Evolutionary conservation across 23 tunicate genomes (phyloP).

Genomic region (Botrylloides violaceus): DNA sequence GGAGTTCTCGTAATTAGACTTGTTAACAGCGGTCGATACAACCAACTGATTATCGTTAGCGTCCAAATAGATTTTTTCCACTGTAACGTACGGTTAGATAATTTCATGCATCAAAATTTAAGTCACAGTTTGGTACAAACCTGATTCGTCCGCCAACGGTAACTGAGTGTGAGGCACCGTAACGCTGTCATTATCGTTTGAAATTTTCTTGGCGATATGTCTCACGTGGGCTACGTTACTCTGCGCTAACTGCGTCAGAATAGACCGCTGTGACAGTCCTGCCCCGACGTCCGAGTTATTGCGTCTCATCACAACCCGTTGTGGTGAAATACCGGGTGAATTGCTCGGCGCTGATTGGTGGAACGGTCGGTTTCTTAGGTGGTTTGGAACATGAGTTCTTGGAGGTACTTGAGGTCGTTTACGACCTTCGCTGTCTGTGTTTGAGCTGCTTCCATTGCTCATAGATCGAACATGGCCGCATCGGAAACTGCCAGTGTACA

Average conservation of each 20-base stretch:
- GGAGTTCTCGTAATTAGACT: background rate
- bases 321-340: background rate
- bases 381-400: background rate
- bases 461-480: background rate
- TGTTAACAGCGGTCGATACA: background rate
- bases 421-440: constrained; percentile 22
- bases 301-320: constrained; percentile 1
- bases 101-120: no score
- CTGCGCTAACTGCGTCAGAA: constrained; percentile 10
- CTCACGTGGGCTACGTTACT: constrained; percentile 31
- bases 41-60: constrained; percentile 25
- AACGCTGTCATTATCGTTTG: background rate
- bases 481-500: background rate
- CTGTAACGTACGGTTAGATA: background rate
- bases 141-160: constrained; percentile 1
- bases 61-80: constrained; percentile 15
- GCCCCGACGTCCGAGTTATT: constrained; percentile 10
- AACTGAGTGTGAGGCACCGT: background rate
- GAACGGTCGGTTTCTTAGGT: constrained; percentile 1
- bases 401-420: constrained; percentile 8
- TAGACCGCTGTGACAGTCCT: constrained; percentile 3
- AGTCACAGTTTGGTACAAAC: background rate
- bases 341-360: constrained; percentile 18
- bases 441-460: constrained; percentile 20
- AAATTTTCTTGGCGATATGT: background rate